Evolutionary conservation across 2,113 vertebrate genomes (phyloP).

Genomic region (Mixornis gularis): DNA sequence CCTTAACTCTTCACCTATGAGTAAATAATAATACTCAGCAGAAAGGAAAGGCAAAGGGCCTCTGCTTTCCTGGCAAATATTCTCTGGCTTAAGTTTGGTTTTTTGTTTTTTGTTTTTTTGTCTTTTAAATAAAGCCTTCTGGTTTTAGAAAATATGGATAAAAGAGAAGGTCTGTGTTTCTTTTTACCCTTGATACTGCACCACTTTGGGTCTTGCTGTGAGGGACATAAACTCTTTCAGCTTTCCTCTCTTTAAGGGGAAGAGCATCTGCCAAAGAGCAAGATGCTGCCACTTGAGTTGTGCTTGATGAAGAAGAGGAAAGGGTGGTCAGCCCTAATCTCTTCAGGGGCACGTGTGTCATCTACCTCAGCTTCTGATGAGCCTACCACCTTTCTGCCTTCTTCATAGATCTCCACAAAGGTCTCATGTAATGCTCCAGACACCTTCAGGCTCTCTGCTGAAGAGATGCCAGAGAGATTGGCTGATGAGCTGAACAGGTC

Average conservation of each 20-base stretch:
- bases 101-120: neutral
- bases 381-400: conserved; percentile 21
- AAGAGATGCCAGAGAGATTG: conserved; percentile 67
- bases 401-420: conserved; percentile 65
- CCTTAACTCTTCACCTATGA: neutral
- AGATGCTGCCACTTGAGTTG: conserved; percentile 30
- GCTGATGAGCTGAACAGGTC: conserved; percentile 42
- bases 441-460: conserved; percentile 52
- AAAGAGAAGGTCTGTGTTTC: neutral
- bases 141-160: neutral
- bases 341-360: neutral
- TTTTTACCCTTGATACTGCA: conserved; percentile 18
- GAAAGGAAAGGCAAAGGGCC: neutral
- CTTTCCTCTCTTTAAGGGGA: conserved; percentile 53
- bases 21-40: neutral
- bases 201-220: neutral
- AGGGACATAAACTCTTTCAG: neutral
- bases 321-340: conserved; percentile 66
- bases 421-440: conserved; percentile 64
- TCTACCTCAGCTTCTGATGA: neutral
- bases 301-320: conserved; percentile 44
- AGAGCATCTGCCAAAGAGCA: conserved; percentile 65
- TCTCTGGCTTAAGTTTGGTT: neutral
- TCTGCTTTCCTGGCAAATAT: neutral
- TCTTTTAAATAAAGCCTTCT: neutral